phyloP scores from a whole-genome alignment of 2,888 invertebrate species.

The Dinocampus coccinellae region DNA sequence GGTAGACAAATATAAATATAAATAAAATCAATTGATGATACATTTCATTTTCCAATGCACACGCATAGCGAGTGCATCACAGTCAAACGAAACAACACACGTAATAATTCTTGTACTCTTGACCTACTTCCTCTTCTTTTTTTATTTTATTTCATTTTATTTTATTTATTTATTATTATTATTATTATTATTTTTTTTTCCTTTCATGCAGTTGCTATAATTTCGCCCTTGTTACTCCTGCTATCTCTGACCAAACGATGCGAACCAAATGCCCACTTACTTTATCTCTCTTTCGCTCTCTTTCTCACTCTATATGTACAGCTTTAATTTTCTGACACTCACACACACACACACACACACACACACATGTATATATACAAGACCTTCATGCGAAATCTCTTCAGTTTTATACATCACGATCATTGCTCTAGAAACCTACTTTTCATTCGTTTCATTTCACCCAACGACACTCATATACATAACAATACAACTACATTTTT shows the following conservation, averaged over 20 bases:
- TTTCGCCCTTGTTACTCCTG: conserved; percentile 31
- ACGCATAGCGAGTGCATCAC: background rate
- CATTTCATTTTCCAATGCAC: background rate
- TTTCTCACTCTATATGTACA: conserved; percentile 6
- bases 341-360: background rate
- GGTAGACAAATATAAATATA: background rate
- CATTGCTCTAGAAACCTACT: conserved; percentile 63
- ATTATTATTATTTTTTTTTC: background rate
- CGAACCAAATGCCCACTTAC: conserved; percentile 18
- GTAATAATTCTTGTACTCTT: conserved; percentile 26
- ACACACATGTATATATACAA: background rate
- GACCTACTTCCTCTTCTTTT: conserved; percentile 31
- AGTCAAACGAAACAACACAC: conserved; percentile 11
- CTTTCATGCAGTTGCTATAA: conserved; percentile 14
- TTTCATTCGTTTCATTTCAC: conserved; percentile 46
- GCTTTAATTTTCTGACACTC: conserved; percentile 4
- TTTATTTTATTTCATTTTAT: conserved; percentile 14
- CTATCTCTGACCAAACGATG: conserved; percentile 27
- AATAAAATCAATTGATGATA: background rate
- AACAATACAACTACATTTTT: conserved; percentile 37
- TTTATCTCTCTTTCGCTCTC: conserved; percentile 7
- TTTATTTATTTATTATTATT: too few relatives aligned
- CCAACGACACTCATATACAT: conserved; percentile 38
- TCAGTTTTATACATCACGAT: conserved; percentile 27
- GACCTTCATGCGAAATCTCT: conserved; percentile 42